Conservation (phyloP, 1,140 invertebrate species). For the Nilaparvata lugens region DNA sequence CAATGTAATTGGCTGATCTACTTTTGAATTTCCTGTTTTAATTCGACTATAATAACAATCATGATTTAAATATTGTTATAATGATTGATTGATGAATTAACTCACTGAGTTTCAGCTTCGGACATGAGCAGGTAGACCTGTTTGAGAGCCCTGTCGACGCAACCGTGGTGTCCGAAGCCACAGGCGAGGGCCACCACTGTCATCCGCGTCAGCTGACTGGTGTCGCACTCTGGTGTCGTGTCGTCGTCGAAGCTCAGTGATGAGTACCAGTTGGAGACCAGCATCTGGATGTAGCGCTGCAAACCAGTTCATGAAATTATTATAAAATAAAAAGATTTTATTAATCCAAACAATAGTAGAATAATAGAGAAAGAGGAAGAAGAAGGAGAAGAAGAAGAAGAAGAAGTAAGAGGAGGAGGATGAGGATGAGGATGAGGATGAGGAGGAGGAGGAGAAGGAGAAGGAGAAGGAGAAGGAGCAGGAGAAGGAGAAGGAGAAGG, state of each 20-base stretch:
- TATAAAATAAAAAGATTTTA: too few species aligned
- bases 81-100: not conserved
- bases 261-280: constrained; percentile 49
- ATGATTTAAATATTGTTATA: not conserved
- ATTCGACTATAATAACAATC: not conserved
- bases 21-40: too few species aligned
- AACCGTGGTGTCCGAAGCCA: not conserved
- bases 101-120: constrained; percentile 4
- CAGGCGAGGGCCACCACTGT: constrained; percentile 9
- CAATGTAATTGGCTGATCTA: too few species aligned
- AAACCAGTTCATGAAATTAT: too few species aligned
- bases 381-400: too few species aligned
- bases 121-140: constrained; percentile 13
- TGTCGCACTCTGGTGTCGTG: not conserved
- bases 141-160: not conserved
- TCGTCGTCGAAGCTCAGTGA: not conserved
- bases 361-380: too few species aligned
- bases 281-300: constrained; percentile 51
- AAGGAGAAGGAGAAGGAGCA: too few species aligned
- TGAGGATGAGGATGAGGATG: too few species aligned
- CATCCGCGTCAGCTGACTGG: not conserved
- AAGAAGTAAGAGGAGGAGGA: too few species aligned
- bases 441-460: too few species aligned
- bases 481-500: too few species aligned
- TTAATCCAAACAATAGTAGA: too few species aligned